Evolutionary conservation across 2,888 invertebrate species (phyloP).

Genomic region (Temnothorax rugatulus): DNA sequence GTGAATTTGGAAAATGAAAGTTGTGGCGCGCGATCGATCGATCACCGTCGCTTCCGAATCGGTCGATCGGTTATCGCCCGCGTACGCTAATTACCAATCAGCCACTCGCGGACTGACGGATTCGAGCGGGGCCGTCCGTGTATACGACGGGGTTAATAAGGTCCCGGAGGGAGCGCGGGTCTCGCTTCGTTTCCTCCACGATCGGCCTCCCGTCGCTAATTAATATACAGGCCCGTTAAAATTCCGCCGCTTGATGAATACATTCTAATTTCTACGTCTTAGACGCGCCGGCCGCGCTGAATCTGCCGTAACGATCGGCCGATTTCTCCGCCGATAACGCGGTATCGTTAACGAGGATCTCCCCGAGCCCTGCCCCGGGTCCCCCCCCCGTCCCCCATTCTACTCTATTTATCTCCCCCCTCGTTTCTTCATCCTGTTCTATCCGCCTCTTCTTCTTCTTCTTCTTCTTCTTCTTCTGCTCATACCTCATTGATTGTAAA

Average conservation of each 20-base stretch:
- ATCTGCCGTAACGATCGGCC: conserved; percentile 68
- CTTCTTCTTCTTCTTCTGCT: conserved; percentile 1
- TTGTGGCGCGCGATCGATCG: conserved; percentile 11
- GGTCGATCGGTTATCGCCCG: conserved; percentile 26
- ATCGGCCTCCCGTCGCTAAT: conserved; percentile 47
- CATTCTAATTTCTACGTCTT: conserved; percentile 61
- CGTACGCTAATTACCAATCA: conserved; percentile 46
- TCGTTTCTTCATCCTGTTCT: conserved; percentile 25
- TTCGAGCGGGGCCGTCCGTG: conserved; percentile 28
- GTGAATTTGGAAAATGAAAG: conserved; percentile 12
- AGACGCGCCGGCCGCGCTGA: conserved; percentile 55
- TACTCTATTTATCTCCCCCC: conserved; percentile 48
- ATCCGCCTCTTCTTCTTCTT: conserved; percentile 2
- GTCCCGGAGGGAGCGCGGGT: background rate
- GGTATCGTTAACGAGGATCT: conserved; percentile 74
- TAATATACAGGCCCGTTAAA: conserved; percentile 59
- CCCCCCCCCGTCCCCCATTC: background rate
- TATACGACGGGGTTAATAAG: conserved; percentile 39
- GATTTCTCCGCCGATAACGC: conserved; percentile 72
- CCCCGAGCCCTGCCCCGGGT: conserved; percentile 59
- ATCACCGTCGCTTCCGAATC: conserved; percentile 2
- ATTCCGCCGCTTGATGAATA: conserved; percentile 62
- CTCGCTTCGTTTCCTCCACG: conserved; percentile 29
- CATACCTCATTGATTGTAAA: conserved; percentile 37
- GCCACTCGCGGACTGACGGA: conserved; percentile 53